Base-by-base conservation (phyloP, 23 tunicate genomes). In the Halocynthia roretzi region DNA sequence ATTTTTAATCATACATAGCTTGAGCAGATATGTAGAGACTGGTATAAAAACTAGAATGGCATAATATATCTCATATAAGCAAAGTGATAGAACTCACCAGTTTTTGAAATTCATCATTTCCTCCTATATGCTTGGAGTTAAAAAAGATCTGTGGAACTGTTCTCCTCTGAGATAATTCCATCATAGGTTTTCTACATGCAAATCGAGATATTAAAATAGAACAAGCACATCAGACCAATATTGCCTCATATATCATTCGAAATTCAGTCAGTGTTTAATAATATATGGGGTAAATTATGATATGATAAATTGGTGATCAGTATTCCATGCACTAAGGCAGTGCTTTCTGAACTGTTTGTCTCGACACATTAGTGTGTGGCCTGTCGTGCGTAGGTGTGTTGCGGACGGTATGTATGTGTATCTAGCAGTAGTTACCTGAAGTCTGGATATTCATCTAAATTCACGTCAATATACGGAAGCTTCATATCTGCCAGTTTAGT, bases 91-190 rank as follows among this genome's bases (percentile, higher is more conserved):
- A 14, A 65, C 76, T 56, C 5, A 76, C 82, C 88, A 89, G 75
- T 44, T 55, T 76, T 64, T 82, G 87, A 72, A 92, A 86, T 6
- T 92, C 93, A 53, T 77, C 87, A 61, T 77, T 86, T 62, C 98
- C 98, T n/a, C 98, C 98, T 40, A 92, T 71, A 82, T 86, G 88
- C 54, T 61, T 68, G 15, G 78, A 85, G 68, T 92, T 92, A 54
- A 92, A 92, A 67, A 92, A 92, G 31, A 92, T 81, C 77, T 92
- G 98, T 31, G 98, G 98, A 56, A 92, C 87, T 19, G 84, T 81
- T 51, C 77, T 48, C 52, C 76, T 71, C 62, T 71, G 67, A 54
- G 87, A 77, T 15, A 79, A 11, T 65, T 82, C 67, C 49, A 68
- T 82, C 92, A 82, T 78, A 15, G 53, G 31, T 12, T 72, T 77